Evolutionary conservation across 2,113 vertebrate genomes (phyloP).

Genomic region (Sylvietta virens): DNA sequence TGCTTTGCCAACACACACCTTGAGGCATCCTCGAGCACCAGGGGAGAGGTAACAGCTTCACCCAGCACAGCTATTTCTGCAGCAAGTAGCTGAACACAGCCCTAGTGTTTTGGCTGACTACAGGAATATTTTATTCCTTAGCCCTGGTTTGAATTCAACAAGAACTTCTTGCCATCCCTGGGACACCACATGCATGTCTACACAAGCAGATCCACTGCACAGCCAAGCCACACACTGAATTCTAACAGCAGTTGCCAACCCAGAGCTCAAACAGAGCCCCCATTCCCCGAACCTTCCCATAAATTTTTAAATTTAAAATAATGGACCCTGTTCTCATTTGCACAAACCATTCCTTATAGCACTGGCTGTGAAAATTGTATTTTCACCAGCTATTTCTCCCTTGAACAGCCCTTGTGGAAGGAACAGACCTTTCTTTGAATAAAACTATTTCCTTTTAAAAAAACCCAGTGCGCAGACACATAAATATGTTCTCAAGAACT

Average conservation of each 20-base stretch:
- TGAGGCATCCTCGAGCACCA: not conserved
- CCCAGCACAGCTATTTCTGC: not conserved
- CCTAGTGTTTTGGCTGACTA: not conserved
- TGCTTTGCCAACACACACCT: fast-evolving
- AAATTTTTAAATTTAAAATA: not conserved
- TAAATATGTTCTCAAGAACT: constrained; percentile 46
- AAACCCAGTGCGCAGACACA: not conserved
- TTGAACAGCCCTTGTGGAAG: not conserved
- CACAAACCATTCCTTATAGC: not conserved
- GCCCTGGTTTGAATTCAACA: not conserved
- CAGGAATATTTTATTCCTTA: not conserved
- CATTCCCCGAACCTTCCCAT: not conserved
- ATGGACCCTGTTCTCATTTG: not conserved
- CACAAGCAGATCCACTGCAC: not conserved
- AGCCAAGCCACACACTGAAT: not conserved
- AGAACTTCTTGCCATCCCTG: not conserved
- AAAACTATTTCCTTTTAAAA: constrained; percentile 44
- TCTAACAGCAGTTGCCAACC: not conserved
- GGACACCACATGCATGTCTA: not conserved
- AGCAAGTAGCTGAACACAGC: not conserved
- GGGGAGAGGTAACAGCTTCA: not conserved
- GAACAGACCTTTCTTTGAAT: constrained; percentile 56
- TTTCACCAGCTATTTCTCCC: constrained; percentile 19
- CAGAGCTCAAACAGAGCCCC: not conserved
- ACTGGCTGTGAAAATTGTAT: not conserved